Evolutionary conservation across 2,888 invertebrate genomes (phyloP), one percentile per base, ranked within the genome.

Genomic region (Boloria euphrosyne): DNA sequence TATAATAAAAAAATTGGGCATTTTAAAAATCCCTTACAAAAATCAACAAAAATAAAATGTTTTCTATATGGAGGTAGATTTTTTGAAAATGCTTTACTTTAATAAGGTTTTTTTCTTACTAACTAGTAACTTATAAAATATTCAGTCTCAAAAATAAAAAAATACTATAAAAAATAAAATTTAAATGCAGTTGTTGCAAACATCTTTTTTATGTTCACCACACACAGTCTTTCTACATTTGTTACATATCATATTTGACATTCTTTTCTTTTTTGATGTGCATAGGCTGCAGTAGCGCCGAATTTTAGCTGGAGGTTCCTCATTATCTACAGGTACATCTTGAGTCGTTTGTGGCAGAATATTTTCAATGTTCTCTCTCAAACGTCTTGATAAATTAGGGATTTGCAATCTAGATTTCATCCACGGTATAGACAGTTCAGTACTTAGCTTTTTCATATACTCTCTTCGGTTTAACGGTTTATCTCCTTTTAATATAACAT

Each of bases 151-250:
- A 22, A 22, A 22, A 22, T 3, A 22, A 2, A 22, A 22, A 22
- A 22, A 22, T 22, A 22, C 22, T 22, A 22, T 22, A 22, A 22
- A 22, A 22, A 22, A 22, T 3, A 22, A 31, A 31, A 31, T 22
- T 49, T 55, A 55, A 14, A 38, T 38, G 43, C 55, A 63, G 3
- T 63, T 50, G 50, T 67, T 65, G 46, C 63, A 65, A 31, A 66
- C 60, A 55, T 63, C 68, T 63, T 66, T 63, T 63, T 62, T 69
- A 65, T 67, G 67, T 54, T 65, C 62, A 14, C 67, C 70, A 65
- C 70, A 70, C 7, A 70, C 67, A 14, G 69, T 47, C 13, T 68
- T 70, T 70, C 68, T 66, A 63, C 69, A 69, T 59, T 54, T 59
- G 13, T 51, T 38, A 63, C 69, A 66, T 6, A 38, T 54, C 50